These are phyloP conservation scores for Camponotus floridanus DNA, from an alignment of 1,140 invertebrate species.

Conservation along the genomic window DNA sequence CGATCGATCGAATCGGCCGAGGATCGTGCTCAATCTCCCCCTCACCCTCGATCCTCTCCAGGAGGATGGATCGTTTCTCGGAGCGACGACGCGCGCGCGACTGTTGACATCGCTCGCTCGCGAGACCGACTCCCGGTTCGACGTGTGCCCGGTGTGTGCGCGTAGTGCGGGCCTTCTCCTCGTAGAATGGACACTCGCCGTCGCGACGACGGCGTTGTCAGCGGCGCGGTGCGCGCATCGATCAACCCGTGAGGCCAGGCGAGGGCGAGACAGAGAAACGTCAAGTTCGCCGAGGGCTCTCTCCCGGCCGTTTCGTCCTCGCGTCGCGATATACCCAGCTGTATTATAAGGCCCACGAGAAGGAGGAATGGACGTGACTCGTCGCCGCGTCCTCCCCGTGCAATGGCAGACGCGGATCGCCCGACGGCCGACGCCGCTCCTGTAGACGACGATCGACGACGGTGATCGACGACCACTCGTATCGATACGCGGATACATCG, in stretches of 20 bases:
- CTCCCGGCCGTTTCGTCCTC: not conserved
- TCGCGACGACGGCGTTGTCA: conserved; percentile 56
- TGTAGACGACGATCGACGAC: not conserved
- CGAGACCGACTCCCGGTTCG: not conserved
- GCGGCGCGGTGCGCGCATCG: conserved; percentile 45
- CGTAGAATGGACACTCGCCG: conserved; percentile 48
- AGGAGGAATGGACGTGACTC: conserved; percentile 15
- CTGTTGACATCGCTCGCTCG: conserved; percentile 21
- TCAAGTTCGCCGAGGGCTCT: not conserved
- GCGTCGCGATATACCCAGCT: conserved; percentile 6
- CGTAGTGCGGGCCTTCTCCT: not conserved
- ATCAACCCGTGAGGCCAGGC: conserved; percentile 32
- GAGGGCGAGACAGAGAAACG: not conserved
- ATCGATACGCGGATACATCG: conserved; percentile 5
- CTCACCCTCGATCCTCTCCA: too few relatives aligned
- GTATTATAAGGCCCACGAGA: not conserved
- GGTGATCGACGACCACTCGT: not conserved
- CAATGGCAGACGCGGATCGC: conserved; percentile 58
- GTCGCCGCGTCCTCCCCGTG: conserved; percentile 8
- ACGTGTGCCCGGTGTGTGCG: not conserved
- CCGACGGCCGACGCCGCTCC: conserved; percentile 23
- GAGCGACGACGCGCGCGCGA: conserved; percentile 17
- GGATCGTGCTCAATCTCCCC: not conserved
- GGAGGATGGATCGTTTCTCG: conserved; percentile 12
- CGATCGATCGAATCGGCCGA: not conserved